Conservation (phyloP, 2,888 invertebrate genomes). For the Lydus trimaculatus region DNA sequence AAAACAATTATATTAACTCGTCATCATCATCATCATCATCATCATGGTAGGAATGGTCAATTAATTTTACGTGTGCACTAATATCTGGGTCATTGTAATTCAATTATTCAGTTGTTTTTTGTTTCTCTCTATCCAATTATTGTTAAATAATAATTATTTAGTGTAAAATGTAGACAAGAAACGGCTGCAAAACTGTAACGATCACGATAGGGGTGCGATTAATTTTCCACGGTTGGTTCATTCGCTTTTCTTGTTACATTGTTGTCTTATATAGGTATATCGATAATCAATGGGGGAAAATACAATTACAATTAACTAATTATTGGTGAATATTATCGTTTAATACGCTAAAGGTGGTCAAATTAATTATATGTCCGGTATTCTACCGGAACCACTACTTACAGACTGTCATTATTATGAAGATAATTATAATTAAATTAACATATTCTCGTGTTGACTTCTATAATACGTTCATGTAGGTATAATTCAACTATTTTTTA, state of each 20-base stretch:
- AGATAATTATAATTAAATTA: neutral
- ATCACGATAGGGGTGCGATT: neutral
- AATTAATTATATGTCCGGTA: neutral
- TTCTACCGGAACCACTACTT: neutral
- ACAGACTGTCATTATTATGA: neutral
- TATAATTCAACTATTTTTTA: too few relatives aligned
- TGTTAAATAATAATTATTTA: neutral
- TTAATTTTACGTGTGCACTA: neutral
- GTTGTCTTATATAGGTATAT: neutral
- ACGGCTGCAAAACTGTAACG: neutral
- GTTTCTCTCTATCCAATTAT: neutral
- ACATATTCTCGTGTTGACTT: neutral
- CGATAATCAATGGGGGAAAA: neutral
- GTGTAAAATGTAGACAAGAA: neutral
- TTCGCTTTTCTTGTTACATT: neutral
- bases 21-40: neutral
- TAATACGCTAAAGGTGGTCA: neutral
- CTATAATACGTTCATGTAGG: neutral
- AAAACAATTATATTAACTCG: neutral
- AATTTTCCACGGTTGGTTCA: neutral
- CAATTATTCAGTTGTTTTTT: neutral
- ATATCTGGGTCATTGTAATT: slow-evolving; percentile 9
- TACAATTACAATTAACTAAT: neutral
- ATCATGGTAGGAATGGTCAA: neutral
- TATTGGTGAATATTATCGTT: neutral